Conservation (phyloP, 2,888 invertebrate species). For the Vanessa cardui region DNA sequence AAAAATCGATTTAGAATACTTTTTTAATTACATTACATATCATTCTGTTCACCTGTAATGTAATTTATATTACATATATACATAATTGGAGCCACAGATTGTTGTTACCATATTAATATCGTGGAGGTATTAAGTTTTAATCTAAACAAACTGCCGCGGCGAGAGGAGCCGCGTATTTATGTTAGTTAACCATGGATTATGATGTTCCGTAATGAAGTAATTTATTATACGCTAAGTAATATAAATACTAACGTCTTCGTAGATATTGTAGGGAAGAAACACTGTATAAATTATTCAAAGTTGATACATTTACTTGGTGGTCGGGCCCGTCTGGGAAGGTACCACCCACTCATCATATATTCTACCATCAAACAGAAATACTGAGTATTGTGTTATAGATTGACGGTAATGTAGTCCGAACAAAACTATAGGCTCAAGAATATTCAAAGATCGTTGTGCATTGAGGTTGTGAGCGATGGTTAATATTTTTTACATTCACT, state of each 20-base stretch:
- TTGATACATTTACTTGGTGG: too few relatives aligned
- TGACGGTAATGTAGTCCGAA: too few relatives aligned
- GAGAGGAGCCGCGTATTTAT: conserved; percentile 68
- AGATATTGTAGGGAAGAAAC: conserved; percentile 22
- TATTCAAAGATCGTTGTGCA: too few relatives aligned
- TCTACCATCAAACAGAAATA: too few relatives aligned
- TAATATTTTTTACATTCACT: too few relatives aligned
- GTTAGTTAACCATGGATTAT: conserved; percentile 79
- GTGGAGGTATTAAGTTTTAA: conserved; percentile 68
- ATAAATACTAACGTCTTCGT: conserved; percentile 36
- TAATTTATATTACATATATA: not conserved
- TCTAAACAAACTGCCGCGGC: conserved; percentile 73
- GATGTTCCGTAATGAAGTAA: conserved; percentile 63
- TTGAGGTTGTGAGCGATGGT: too few relatives aligned
- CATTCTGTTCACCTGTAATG: not conserved
- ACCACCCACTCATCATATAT: too few relatives aligned
- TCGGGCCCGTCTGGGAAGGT: too few relatives aligned
- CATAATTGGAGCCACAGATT: conserved; percentile 13
- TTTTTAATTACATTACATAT: not conserved
- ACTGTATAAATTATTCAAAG: conserved; percentile 1
- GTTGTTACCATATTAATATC: conserved; percentile 56
- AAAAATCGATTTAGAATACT: not conserved
- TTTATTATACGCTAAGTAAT: conserved; percentile 60
- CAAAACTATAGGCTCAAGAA: too few relatives aligned
- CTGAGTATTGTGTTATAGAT: too few relatives aligned